Evolutionary conservation across 2,113 vertebrate genomes (phyloP), one percentile per base, ranked within the genome.

Genomic region (Polypterus senegalus): DNA sequence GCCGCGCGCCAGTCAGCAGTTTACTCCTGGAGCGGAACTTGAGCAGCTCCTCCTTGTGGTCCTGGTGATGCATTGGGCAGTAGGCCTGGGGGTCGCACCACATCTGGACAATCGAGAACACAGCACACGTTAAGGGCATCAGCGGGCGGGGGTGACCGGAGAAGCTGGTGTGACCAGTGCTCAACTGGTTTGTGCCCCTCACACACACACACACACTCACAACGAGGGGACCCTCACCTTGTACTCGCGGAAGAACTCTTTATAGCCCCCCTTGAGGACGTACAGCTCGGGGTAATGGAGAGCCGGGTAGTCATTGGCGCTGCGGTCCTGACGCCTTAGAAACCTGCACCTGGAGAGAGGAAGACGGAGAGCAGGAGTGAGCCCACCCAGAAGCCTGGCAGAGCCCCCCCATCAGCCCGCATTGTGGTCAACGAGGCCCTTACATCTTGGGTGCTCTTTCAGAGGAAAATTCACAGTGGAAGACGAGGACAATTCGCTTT

Each of bases 391-490:
- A 51, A 51, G 7, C 49, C n/a, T n/a, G n/a, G n/a, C n/a, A n/a
- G n/a, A n/a, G n/a, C n/a, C n/a, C n/a, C n/a, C n/a, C n/a, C n/a
- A n/a, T n/a, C n/a, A n/a, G n/a, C n/a, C n/a, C n/a, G n/a, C n/a
- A n/a, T n/a, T n/a, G n/a, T n/a, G n/a, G n/a, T n/a, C n/a, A n/a
- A n/a, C n/a, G n/a, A n/a, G n/a, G 5, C 47, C 76, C 81, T 77
- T 59, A 83, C 79, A 79, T 78, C 57, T 70, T 73, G 51, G 81
- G 79, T 4, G 70, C 78, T 61, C 81, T 73, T 61, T 81, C 81
- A 3, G 81, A 87, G 61, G 81, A 85, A 72, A 79, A 85, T 77
- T 84, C 81, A 73, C 83, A 85, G 70, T 82, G 73, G 68, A 87
- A 83, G 58, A 84, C 63, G 3, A 85, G 7, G 27, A 62, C 49